phyloP scores from a whole-genome alignment of 2,888 invertebrate species.

The Toxonevra muliebris region DNA sequence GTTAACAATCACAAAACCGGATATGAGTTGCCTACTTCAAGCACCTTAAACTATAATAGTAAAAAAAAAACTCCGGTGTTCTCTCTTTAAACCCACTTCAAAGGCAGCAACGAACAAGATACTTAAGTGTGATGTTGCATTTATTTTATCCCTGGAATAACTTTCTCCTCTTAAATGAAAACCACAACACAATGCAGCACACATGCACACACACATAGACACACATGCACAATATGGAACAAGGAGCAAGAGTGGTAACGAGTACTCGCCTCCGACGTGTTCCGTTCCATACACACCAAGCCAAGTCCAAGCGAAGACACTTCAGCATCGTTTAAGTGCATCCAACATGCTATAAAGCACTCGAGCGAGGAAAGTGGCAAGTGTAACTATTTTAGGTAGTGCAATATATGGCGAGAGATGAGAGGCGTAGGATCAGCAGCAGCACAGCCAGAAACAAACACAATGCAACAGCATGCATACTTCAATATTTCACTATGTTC shows the following conservation, averaged over 20 bases:
- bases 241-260: background rate
- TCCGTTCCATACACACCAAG: background rate
- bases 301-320: background rate
- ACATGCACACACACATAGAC: background rate
- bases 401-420: background rate
- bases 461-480: background rate
- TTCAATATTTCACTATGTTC: background rate
- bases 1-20: constrained; percentile 2
- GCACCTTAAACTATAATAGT: constrained; percentile 3
- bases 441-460: no score
- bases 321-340: background rate
- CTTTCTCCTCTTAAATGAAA: background rate
- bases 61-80: background rate
- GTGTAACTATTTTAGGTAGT: constrained; percentile 16
- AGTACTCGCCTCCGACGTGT: background rate
- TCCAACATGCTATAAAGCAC: constrained; percentile 7
- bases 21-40: constrained; percentile 1
- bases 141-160: no score
- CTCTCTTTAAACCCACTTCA: constrained; percentile 14
- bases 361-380: constrained; percentile 20
- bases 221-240: no score
- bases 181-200: constrained; percentile 3
- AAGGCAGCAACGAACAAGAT: constrained; percentile 22
- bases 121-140: background rate
- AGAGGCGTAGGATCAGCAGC: constrained; percentile 4